Evolutionary conservation across 2,113 vertebrate genomes (phyloP), one percentile per base, ranked within the genome.

Genomic region (Thunnus thynnus): DNA sequence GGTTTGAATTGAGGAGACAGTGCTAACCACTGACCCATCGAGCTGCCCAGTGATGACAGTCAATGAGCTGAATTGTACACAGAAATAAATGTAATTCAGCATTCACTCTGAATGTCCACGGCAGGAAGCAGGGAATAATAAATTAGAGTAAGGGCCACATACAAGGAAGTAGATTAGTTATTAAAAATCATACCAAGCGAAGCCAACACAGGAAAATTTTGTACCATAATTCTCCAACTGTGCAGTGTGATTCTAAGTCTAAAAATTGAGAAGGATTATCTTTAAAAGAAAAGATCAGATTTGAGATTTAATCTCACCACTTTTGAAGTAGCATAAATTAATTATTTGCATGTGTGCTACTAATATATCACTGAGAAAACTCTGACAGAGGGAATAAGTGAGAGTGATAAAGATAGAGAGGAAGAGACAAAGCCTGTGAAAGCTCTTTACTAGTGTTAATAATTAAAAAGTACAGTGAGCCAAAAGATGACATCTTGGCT

Each of bases 391-490:
- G 7, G 52, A 78, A 25, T 13, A 22, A 66, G 50, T 16, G 36
- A 64, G 70, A 25, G 60, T 13, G 17, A 60, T 27, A 17, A 32
- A 41, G 60, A 80, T 27, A 68, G 41, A 44, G 58, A 47, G 48
- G 16, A 9, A 7, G 27, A 62, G 55, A 72, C 51, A 64, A 75
- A 82, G 69, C 14, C 50, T 72, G 57, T 30, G 13, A 78, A 89
- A 86, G 83, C 78, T 72, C 55, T 89, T 85, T 60, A 69, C 70
- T 18, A 2, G 22, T 57, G 73, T 92, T 84, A 92, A 94, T 92
- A 83, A 92, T 91, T 91, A 36, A 93, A 80, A 80, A 76, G 72
- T 80, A 56, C 82, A 74, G 70, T 69, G 62, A 41, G 84, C 69
- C 64, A 72, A 83, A 86, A 78, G 80, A 90, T 60, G 68, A 62